These are phyloP conservation scores for Parambassis ranga DNA, from an alignment of 2,797 vertebrate genomes.

Conservation along the genomic window DNA sequence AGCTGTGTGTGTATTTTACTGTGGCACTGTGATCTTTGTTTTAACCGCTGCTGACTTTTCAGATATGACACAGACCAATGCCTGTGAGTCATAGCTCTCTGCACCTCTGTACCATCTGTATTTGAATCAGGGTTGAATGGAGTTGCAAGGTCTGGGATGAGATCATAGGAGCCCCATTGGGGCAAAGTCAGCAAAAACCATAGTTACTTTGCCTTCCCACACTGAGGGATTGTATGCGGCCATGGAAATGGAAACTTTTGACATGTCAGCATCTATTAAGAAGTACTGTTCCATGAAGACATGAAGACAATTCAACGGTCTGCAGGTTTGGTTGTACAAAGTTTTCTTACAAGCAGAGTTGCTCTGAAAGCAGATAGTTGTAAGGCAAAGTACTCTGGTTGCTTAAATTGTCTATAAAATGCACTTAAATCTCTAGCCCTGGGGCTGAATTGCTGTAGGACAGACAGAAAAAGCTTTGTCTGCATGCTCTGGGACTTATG, in stretches of 20 bases:
- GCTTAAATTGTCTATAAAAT: too few relatives aligned
- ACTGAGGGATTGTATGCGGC: slow-evolving; percentile 56
- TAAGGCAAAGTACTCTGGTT: too few relatives aligned
- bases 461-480: neutral
- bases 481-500: neutral
- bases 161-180: slow-evolving; percentile 53
- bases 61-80: slow-evolving; percentile 8
- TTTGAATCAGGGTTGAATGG: slow-evolving; percentile 38
- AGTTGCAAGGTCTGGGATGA: slow-evolving; percentile 53
- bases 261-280: slow-evolving; percentile 56
- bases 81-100: slow-evolving; percentile 27
- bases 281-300: slow-evolving; percentile 32
- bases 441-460: too few relatives aligned
- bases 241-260: slow-evolving; percentile 55
- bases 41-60: slow-evolving; percentile 12
- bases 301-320: slow-evolving; percentile 20
- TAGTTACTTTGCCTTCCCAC: slow-evolving; percentile 59
- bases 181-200: slow-evolving; percentile 67
- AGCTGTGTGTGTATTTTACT: neutral
- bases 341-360: slow-evolving; percentile 14
- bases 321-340: slow-evolving; percentile 3
- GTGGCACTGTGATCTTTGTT: neutral
- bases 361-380: slow-evolving; percentile 8
- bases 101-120: slow-evolving; percentile 32
- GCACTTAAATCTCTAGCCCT: neutral